A percentile compares a stretch with the other conserved stretches of the same genome.
These are phyloP conservation scores for Anoncus sp. DNA, from an alignment of 2,888 invertebrate genomes.

Conservation along the genomic window DNA sequence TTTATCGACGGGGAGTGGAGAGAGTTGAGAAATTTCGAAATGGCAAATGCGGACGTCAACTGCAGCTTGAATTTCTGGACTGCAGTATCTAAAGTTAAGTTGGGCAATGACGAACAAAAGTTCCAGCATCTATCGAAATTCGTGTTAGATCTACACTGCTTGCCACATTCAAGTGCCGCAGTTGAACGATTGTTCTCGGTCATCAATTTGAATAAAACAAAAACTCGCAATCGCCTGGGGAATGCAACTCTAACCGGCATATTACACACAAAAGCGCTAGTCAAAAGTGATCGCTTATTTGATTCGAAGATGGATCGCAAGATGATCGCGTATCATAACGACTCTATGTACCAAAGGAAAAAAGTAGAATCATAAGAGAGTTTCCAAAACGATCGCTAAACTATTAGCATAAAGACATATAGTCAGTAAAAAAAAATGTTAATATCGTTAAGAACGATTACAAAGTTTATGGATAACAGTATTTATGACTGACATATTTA, in stretches of 20 bases:
- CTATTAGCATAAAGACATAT: too few relatives aligned
- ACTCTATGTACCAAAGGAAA: slow-evolving; percentile 4
- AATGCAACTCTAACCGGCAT: slow-evolving; percentile 1
- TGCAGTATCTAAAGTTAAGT: not conserved
- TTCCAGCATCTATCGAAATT: slow-evolving; percentile 2
- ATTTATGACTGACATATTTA: too few relatives aligned
- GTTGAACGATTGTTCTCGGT: slow-evolving; percentile 9
- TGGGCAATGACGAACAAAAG: slow-evolving; percentile 4
- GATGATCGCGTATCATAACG: slow-evolving; percentile 1
- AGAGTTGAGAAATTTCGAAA: slow-evolving; percentile 4
- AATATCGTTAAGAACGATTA: too few relatives aligned
- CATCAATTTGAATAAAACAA: slow-evolving; percentile 10
- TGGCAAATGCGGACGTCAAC: not conserved
- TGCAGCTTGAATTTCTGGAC: not conserved
- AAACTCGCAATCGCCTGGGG: not conserved
- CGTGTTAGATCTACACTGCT: slow-evolving; percentile 1
- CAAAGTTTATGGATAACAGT: too few relatives aligned
- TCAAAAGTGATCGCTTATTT: not conserved
- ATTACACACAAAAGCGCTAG: slow-evolving; percentile 4
- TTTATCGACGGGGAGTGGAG: slow-evolving; percentile 1
- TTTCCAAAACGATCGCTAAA: too few relatives aligned
- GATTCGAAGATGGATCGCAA: too few relatives aligned
- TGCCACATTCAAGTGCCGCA: slow-evolving; percentile 7
- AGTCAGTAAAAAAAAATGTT: too few relatives aligned
- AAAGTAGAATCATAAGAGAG: too few relatives aligned